These are phyloP conservation scores for Aspidiotus rigidus DNA, from an alignment of 2,888 invertebrate species.

Conservation along the genomic window DNA sequence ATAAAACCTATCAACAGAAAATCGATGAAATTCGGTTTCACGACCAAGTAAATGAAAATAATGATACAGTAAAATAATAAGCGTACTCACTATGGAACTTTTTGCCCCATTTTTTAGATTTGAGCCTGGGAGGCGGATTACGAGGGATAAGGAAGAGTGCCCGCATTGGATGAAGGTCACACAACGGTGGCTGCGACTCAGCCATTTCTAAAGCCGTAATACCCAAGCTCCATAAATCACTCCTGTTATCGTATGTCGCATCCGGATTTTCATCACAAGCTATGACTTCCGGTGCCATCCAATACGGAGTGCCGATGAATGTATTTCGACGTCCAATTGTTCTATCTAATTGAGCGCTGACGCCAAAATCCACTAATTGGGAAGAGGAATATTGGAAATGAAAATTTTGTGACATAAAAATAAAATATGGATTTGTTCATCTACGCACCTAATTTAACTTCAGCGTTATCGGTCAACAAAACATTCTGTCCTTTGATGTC, in stretches of 20 bases:
- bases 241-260: constrained; percentile 97
- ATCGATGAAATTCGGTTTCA: background rate
- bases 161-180: constrained; percentile 99
- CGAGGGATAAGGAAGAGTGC: constrained; percentile 96
- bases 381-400: background rate
- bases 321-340: constrained; percentile 98
- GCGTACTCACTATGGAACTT: constrained; percentile 66
- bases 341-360: constrained; percentile 96
- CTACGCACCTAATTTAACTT: constrained; percentile 83
- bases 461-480: constrained; percentile 96
- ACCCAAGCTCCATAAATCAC: constrained; percentile 61
- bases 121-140: constrained; percentile 93
- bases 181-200: constrained; percentile 96
- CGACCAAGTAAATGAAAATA: constrained; percentile 3
- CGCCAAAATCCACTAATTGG: constrained; percentile 89
- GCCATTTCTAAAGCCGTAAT: constrained; percentile 99
- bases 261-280: constrained; percentile 99
- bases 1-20: constrained; percentile 61
- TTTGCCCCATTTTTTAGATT: constrained; percentile 96
- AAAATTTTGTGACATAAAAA: background rate
- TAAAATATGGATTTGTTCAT: background rate
- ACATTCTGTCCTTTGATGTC: constrained; percentile 99
- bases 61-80: background rate
- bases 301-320: constrained; percentile 95
- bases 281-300: constrained; percentile 99